Evolutionary conservation across 2,113 vertebrate species (phyloP).

Genomic region (Hippocampus zosterae): DNA sequence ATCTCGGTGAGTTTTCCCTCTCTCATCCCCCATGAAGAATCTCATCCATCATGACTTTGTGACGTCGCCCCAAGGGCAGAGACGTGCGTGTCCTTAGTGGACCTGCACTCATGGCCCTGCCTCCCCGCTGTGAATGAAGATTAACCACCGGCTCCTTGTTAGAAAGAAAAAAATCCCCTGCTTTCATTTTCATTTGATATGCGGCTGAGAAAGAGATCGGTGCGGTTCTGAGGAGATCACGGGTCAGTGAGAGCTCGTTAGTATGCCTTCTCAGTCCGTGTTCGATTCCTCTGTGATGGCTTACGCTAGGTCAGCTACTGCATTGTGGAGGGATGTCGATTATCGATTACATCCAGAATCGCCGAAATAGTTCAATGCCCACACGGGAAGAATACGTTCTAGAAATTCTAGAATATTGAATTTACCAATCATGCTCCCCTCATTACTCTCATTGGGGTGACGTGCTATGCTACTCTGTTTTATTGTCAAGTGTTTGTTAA

Average conservation of each 20-base stretch:
- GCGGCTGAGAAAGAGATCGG: slow-evolving; percentile 31
- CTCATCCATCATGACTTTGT: slow-evolving; percentile 3
- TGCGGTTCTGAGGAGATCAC: slow-evolving; percentile 37
- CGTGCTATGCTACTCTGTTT: not conserved
- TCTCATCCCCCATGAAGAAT: slow-evolving; percentile 5
- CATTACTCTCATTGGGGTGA: not conserved
- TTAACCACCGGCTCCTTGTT: slow-evolving; percentile 59
- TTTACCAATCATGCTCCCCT: not conserved
- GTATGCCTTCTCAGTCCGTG: slow-evolving; percentile 38
- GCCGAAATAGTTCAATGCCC: slow-evolving; percentile 2
- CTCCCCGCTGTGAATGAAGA: slow-evolving; percentile 58
- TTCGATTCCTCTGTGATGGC: slow-evolving; percentile 50
- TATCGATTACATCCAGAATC: slow-evolving; percentile 19
- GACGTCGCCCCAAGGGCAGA: slow-evolving; percentile 37
- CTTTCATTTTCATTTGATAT: slow-evolving; percentile 65
- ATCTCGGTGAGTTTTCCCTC: slow-evolving; percentile 81
- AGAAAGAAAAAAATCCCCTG: slow-evolving; percentile 53
- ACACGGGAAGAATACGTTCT: not conserved
- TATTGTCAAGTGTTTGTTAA: too few relatives aligned
- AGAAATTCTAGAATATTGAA: not conserved
- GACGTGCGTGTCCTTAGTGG: slow-evolving; percentile 9
- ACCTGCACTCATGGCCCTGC: not conserved
- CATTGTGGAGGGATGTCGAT: slow-evolving; percentile 20
- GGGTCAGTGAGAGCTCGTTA: slow-evolving; percentile 66
- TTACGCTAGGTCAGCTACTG: slow-evolving; percentile 44